Conservation (phyloP, 2,113 vertebrate genomes). For the Mystacornis crossleyi region DNA sequence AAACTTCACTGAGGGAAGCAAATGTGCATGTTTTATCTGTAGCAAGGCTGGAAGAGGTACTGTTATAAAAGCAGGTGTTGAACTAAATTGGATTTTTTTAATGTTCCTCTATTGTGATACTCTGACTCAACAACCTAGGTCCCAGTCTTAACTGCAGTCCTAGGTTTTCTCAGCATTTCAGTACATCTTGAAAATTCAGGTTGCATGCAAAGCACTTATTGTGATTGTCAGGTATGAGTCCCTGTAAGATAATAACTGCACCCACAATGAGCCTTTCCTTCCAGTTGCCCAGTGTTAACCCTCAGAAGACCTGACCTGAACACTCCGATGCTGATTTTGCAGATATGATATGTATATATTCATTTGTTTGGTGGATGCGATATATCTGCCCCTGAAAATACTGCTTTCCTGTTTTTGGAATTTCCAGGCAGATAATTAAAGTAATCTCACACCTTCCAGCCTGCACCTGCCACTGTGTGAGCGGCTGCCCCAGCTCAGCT, state of each 20-base stretch:
- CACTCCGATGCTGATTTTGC: rapidly evolving
- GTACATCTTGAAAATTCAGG: neutral
- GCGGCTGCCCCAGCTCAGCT: neutral
- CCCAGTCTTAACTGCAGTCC: neutral
- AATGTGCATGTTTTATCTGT: neutral
- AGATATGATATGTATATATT: neutral
- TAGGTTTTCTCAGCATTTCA: neutral
- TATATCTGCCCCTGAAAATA: neutral
- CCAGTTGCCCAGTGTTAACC: neutral
- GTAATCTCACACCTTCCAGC: neutral
- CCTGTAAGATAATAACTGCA: neutral
- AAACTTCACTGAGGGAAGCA: neutral
- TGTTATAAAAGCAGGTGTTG: neutral
- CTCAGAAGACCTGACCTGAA: neutral
- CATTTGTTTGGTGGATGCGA: neutral
- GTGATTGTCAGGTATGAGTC: neutral
- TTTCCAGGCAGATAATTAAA: slow-evolving; percentile 34
- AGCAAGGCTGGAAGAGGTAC: neutral
- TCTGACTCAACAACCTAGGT: neutral
- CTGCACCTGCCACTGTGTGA: neutral
- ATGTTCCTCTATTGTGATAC: neutral
- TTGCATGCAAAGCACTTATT: neutral
- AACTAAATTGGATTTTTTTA: neutral
- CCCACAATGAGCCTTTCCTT: neutral
- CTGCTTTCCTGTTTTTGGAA: neutral